Evolutionary conservation across 1,140 invertebrate species (phyloP).

Genomic region (Zaprionus capensis): DNA sequence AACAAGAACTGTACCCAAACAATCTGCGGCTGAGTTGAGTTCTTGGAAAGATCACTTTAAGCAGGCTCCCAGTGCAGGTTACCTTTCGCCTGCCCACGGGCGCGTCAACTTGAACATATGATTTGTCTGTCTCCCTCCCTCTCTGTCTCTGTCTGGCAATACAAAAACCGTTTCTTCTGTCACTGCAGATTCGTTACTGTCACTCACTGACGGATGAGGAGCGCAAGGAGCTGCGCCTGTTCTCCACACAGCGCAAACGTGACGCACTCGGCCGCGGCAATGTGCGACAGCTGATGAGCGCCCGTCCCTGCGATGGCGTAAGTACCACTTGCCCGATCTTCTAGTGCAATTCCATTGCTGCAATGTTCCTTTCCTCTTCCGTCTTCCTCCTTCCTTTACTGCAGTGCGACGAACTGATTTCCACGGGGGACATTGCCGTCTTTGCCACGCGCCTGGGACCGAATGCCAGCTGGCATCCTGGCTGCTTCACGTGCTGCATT

Average conservation of each 20-base stretch:
- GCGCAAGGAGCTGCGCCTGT: conserved; percentile 95
- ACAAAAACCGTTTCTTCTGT: conserved; percentile 54
- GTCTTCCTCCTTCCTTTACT: conserved; percentile 46
- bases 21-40: conserved; percentile 60
- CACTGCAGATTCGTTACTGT: conserved; percentile 93
- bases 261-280: conserved; percentile 96
- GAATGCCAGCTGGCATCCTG: conserved; percentile 94
- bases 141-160: neutral
- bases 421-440: conserved; percentile 94
- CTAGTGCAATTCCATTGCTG: neutral
- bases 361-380: neutral
- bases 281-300: conserved; percentile 91
- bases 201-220: conserved; percentile 96
- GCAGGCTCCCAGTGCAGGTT: conserved; percentile 2
- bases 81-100: conserved; percentile 50
- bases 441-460: conserved; percentile 92
- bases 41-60: conserved; percentile 76
- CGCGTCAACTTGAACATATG: conserved; percentile 64
- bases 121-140: conserved; percentile 60
- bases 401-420: conserved; percentile 93
- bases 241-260: conserved; percentile 95
- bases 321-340: conserved; percentile 78
- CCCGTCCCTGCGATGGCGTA: conserved; percentile 91
- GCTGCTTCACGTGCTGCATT: conserved; percentile 95
- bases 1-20: conserved; percentile 47